Evolutionary conservation across 2,888 invertebrate genomes (phyloP).

Genomic region (Pegoplata infirma): DNA sequence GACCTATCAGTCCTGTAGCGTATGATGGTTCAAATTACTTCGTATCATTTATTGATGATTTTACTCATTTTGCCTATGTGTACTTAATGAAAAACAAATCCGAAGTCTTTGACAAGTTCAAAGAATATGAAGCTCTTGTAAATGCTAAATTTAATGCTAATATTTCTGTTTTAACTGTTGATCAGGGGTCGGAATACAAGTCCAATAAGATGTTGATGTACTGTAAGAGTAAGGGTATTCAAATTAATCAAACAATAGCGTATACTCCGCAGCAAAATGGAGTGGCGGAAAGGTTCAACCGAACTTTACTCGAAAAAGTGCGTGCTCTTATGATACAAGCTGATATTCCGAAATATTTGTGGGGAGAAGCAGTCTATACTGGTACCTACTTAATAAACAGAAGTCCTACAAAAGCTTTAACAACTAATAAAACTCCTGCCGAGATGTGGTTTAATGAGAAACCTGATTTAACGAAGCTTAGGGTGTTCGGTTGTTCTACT

Average conservation of each 20-base stretch:
- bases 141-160: conserved; percentile 16
- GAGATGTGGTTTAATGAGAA: conserved; percentile 53
- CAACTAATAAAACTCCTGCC: conserved; percentile 53
- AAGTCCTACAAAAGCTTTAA: conserved; percentile 27
- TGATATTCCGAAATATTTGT: conserved; percentile 25
- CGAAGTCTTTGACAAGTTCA: too few species aligned
- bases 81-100: conserved; percentile 55
- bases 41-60: conserved; percentile 70
- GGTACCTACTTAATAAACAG: conserved; percentile 28
- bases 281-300: conserved; percentile 19
- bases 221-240: conserved; percentile 66
- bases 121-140: conserved; percentile 1
- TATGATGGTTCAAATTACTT: conserved; percentile 65
- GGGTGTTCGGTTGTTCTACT: conserved; percentile 62
- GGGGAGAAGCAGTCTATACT: conserved; percentile 32
- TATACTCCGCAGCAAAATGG: conserved; percentile 57
- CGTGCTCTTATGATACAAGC: conserved; percentile 42
- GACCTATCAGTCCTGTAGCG: too few species aligned
- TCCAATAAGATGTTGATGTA: conserved; percentile 55
- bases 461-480: conserved; percentile 54
- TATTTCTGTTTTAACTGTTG: conserved; percentile 39
- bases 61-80: conserved; percentile 64
- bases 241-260: conserved; percentile 45
- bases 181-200: conserved; percentile 66
- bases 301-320: conserved; percentile 18